Percentiles rank a stretch among this genome's conserved stretches.
Conservation (phyloP, 2,888 invertebrate species). For the Melolontha melolontha region DNA sequence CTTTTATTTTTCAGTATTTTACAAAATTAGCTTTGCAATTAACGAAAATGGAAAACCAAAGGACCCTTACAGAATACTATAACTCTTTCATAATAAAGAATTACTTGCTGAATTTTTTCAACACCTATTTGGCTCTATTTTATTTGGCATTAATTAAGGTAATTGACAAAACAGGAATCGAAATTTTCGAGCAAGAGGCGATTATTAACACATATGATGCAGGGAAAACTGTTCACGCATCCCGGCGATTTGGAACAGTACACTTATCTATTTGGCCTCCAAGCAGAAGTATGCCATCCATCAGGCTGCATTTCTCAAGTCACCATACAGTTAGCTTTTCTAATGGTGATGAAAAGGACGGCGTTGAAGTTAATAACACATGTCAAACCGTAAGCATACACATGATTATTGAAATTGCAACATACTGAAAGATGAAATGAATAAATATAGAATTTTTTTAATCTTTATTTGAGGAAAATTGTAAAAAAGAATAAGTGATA, state of each 20-base stretch:
- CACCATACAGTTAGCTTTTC: conserved; percentile 28
- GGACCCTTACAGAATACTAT: conserved; percentile 44
- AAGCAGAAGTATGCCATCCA: conserved; percentile 39
- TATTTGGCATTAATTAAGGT: conserved; percentile 48
- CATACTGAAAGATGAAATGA: background rate
- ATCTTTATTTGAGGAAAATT: no score
- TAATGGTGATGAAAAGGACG: conserved; percentile 29
- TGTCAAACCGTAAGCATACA: conserved; percentile 11
- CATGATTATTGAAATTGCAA: background rate
- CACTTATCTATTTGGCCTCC: background rate
- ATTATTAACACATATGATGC: background rate
- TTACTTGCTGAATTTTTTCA: conserved; percentile 44
- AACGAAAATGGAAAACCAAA: conserved; percentile 62
- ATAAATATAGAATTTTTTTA: background rate
- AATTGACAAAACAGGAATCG: background rate
- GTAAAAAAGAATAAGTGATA: no score
- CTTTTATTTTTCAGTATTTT: conserved; percentile 55
- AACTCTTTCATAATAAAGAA: conserved; percentile 46
- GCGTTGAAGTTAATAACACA: conserved; percentile 2
- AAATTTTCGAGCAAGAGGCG: background rate
- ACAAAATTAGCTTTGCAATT: conserved; percentile 54
- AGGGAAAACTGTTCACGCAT: conserved; percentile 35
- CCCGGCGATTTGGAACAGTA: conserved; percentile 19
- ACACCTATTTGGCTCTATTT: conserved; percentile 44
- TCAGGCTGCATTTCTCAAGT: conserved; percentile 39